Evolutionary conservation across 2,888 invertebrate genomes (phyloP).

Genomic region (Drosophila kambysellisi): DNA sequence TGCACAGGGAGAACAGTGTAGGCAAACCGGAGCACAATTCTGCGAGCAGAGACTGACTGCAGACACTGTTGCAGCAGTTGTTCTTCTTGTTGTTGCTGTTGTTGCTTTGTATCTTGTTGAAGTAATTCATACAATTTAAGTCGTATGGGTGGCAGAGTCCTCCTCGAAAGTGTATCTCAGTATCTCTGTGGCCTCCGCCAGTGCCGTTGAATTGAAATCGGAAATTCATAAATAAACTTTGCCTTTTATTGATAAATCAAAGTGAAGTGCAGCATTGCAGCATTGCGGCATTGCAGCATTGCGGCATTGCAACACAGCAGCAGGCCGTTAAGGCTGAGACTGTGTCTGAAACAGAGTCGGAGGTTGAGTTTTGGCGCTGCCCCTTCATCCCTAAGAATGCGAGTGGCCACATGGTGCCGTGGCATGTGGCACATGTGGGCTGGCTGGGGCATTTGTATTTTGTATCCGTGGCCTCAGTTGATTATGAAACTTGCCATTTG

Average conservation of each 20-base stretch:
- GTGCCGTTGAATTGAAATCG: conserved; percentile 64
- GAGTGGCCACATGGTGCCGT: conserved; percentile 17
- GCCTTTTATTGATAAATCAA: conserved; percentile 77
- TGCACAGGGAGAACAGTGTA: conserved; percentile 13
- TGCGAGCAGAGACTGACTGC: neutral
- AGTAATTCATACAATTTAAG: conserved; percentile 67
- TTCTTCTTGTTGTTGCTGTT: neutral
- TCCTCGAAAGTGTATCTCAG: conserved; percentile 36
- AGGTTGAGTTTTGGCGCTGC: conserved; percentile 12
- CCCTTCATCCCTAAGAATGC: conserved; percentile 3
- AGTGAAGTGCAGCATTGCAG: conserved; percentile 58
- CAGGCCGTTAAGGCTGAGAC: conserved; percentile 34
- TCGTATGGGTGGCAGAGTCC: conserved; percentile 47
- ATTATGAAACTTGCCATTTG: conserved; percentile 24
- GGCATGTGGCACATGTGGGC: conserved; percentile 50
- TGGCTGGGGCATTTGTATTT: conserved; percentile 14
- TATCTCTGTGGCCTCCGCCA: conserved; percentile 38
- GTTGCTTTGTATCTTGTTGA: conserved; percentile 42
- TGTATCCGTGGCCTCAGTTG: conserved; percentile 6
- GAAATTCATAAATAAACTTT: conserved; percentile 78
- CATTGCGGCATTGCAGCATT: conserved; percentile 42
- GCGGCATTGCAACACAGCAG: conserved; percentile 32
- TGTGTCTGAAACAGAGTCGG: conserved; percentile 4
- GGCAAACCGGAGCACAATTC: conserved; percentile 40
- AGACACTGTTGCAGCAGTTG: neutral